Evolutionary conservation across 2,797 vertebrate genomes (phyloP), one percentile per base, ranked within the genome.

Genomic region (Anniella stebbinsi): DNA sequence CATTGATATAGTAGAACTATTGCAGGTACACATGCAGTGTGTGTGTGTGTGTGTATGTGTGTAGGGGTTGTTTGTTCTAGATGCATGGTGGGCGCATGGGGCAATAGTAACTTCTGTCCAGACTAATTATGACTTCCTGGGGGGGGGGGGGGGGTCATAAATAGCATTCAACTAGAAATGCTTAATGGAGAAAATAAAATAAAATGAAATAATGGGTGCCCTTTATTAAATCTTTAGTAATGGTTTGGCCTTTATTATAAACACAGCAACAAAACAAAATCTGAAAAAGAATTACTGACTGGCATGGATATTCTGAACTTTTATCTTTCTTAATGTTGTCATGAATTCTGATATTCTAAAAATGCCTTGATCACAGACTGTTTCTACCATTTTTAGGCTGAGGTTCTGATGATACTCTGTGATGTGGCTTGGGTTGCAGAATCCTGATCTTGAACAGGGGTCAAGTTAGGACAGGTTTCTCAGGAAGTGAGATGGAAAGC

Each of bases 1-100:
- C 95, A 92, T 94, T 93, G 93, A 94, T 95, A 92, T 82, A 89
- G 91, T 95, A 94, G 93, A 92, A 95, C 93, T 93, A 93, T 92
- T 94, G 88, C 92, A 84, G 90, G 87, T 96, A 89, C 91, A 84
- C 91, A 92, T 93, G 78, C 66, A 91, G 45, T 45, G 45, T 45
- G 3, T 45, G 45, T 45, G 45, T 45, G 45, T 45, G 6, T 45
- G 45, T 45, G 45, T 45, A 6, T 45, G 45, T 45, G 45, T 45
- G 45, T 45, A 45, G 3, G 45, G 45, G 45, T 80, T 93, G 72
- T 89, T 94, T 94, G 87, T 90, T 93, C 94, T 78, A 88, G 75
- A 80, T 92, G 2, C 12, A 48, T 4, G 18, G 10, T 54, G 76
- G 33, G 77, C 48, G 17, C 45, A 18, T 21, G 18, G 45, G 48